Percentiles rank a stretch among this genome's conserved stretches.
These are phyloP conservation scores for Ctenodactylus gundi DNA, from an alignment of 2,113 vertebrate genomes.

Conservation along the genomic window DNA sequence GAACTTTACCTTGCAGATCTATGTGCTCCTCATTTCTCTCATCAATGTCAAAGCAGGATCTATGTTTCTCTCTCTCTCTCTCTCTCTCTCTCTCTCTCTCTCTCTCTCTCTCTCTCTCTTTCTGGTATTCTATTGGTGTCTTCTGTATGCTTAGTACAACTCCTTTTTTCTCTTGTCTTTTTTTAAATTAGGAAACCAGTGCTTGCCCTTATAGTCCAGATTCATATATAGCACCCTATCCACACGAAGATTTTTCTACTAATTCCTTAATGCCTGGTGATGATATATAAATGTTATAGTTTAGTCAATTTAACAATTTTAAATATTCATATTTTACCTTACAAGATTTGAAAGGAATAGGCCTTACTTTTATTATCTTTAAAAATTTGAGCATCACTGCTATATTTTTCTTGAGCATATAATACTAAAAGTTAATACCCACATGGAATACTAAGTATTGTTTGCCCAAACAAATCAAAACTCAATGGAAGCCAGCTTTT, in stretches of 20 bases:
- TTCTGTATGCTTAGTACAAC: not conserved
- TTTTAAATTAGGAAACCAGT: not conserved
- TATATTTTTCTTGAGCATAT: not conserved
- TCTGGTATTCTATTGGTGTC: too few relatives aligned
- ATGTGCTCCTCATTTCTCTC: not conserved
- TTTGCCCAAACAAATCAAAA: not conserved
- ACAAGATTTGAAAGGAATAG: not conserved
- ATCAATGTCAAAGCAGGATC: not conserved
- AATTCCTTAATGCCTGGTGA: not conserved
- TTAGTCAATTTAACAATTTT: not conserved
- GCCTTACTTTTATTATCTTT: not conserved
- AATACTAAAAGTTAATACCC: not conserved
- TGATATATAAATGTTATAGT: not conserved
- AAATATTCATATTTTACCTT: not conserved
- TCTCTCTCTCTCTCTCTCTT: too few relatives aligned
- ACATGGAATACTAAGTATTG: not conserved
- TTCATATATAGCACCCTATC: not conserved
- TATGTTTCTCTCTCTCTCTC: too few relatives aligned
- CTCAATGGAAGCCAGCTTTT: not conserved
- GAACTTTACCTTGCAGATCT: not conserved
- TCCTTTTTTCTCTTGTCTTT: conserved; percentile 34
- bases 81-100: too few relatives aligned
- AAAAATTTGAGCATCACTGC: not conserved
- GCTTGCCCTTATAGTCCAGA: not conserved
- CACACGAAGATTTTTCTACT: not conserved